These are phyloP conservation scores for Monopis laevigella DNA, from an alignment of 2,888 invertebrate genomes.

Conservation along the genomic window DNA sequence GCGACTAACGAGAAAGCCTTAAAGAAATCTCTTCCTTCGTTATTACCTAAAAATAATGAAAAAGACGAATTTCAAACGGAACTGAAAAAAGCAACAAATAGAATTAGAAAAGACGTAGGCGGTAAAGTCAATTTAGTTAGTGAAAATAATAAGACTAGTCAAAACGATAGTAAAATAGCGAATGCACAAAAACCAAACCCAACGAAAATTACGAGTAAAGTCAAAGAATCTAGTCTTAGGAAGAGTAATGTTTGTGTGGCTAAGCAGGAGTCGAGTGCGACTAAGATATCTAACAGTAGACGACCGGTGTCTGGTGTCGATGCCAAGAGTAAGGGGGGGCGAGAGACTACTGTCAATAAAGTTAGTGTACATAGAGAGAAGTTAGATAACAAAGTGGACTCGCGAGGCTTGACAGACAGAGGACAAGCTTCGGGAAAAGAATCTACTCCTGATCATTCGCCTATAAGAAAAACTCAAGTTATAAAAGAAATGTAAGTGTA, in stretches of 20 bases:
- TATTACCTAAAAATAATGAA: constrained; percentile 58
- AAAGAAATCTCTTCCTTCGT: constrained; percentile 65
- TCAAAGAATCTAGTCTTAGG: constrained; percentile 61
- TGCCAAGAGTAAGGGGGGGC: constrained; percentile 32
- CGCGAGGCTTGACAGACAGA: constrained; percentile 41
- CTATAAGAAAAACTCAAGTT: constrained; percentile 38
- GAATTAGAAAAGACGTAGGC: constrained; percentile 57
- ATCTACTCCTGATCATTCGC: constrained; percentile 70
- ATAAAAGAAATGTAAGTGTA: constrained; percentile 39
- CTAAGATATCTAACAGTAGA: constrained; percentile 31
- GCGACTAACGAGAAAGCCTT: constrained; percentile 46
- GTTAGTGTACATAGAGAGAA: constrained; percentile 33
- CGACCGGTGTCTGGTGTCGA: constrained; percentile 43
- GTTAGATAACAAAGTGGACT: constrained; percentile 33
- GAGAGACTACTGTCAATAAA: constrained; percentile 29
- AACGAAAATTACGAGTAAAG: constrained; percentile 49
- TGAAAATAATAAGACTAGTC: constrained; percentile 60
- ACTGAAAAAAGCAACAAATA: constrained; percentile 61
- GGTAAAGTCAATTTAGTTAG: constrained; percentile 49
- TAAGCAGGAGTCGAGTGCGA: constrained; percentile 28
- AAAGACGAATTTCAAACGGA: constrained; percentile 65
- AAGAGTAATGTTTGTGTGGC: constrained; percentile 22
- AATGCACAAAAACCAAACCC: constrained; percentile 45
- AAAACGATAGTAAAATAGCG: constrained; percentile 34
- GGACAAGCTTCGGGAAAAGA: constrained; percentile 72